phyloP scores from a whole-genome alignment of 1,140 invertebrate genomes.

The Cydia splendana region DNA sequence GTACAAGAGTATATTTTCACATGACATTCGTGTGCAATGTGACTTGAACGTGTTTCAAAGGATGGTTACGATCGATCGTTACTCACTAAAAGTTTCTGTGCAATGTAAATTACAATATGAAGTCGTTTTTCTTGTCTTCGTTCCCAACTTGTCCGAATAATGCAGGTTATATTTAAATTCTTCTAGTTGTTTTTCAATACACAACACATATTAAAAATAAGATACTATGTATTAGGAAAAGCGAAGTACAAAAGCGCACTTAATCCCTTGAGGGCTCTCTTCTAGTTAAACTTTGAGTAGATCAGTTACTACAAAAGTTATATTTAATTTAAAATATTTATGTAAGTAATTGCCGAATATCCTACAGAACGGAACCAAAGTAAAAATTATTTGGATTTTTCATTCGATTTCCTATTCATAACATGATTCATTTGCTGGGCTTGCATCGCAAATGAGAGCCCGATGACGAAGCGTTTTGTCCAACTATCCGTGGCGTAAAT shows the following conservation, averaged over 20 bases:
- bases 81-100: neutral
- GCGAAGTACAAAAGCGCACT: no score
- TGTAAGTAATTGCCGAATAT: neutral
- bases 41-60: neutral
- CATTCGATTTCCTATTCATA: constrained; percentile 5
- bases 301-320: neutral
- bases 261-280: no score
- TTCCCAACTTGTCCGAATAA: no score
- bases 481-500: constrained; percentile 31
- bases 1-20: constrained; percentile 5
- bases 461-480: constrained; percentile 30
- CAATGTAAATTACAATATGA: neutral
- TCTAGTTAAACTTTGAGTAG: no score
- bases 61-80: neutral
- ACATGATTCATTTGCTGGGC: constrained; percentile 4
- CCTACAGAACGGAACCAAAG: neutral
- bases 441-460: constrained; percentile 20
- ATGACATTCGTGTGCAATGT: neutral
- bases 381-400: neutral
- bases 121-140: neutral
- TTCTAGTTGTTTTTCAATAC: no score
- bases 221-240: no score
- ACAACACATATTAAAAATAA: no score
- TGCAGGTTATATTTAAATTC: no score
- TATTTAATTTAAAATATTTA: neutral